Evolutionary conservation across 2,113 vertebrate genomes (phyloP), one percentile per base, ranked within the genome.

Genomic region (Cyprinodon variegatus): DNA sequence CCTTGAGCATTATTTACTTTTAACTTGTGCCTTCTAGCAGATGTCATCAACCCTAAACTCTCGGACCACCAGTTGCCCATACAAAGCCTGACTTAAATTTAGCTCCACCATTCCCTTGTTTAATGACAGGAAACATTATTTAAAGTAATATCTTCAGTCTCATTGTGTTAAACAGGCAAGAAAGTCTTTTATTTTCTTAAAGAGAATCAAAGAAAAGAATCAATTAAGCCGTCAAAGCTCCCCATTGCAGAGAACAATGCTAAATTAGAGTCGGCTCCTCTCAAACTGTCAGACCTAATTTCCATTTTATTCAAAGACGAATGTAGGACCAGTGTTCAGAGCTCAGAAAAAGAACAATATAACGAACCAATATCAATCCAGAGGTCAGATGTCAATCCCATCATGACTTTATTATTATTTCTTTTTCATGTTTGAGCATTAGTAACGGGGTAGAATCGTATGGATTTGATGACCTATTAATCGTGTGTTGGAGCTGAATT

Each of bases 401-500:
- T 73, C 57, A 75, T 40, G 76, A 64, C 76, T 83, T 83, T 41
- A 86, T 90, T 72, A 76, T 75, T 68, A 76, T 63, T 72, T 76
- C 65, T 9, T 53, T 13, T 74, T 66, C 77, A 41, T 86, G 77
- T 83, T 50, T 68, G 53, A 53, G 57, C 71, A 74, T 85, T 76
- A 59, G 69, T 85, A 46, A 38, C 0, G 0, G 83, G 37, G 62
- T 79, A 66, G 68, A 73, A 38, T 48, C 46, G 15, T 77, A 88
- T 89, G 83, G 84, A 90, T 85, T 81, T 68, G 79, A 81, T 83
- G 78, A 79, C 74, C 45, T n/a, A 53, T 48, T 88, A 83, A 86
- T 83, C 79, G 64, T 73, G 84, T 61, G 68, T 46, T 9, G 70
- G 37, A 68, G 72, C 68, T 74, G 72, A 77, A 74, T 61, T 39